Base-by-base conservation (phyloP, 2,113 vertebrate genomes). In the Megaceryle maxima region DNA sequence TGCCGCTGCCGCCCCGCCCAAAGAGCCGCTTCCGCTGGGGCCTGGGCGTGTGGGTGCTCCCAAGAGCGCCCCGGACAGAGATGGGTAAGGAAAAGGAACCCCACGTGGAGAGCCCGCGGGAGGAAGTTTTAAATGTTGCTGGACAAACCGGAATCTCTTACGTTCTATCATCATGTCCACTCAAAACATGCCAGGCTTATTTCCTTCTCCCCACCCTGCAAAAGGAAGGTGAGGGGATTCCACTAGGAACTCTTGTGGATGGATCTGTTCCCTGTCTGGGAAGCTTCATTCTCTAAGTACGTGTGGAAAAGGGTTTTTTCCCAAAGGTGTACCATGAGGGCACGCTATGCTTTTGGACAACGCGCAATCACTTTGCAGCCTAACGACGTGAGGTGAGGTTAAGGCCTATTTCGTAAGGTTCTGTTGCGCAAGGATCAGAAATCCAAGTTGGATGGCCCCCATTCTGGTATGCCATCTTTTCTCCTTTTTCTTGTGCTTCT, bases 131-230 rank as follows among this genome's bases (percentile, higher is more conserved):
- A 4, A 6, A 0, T 0, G 33, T 6, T 4, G 43, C 28, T 0
- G 28, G 1, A 1, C 1, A 5, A 10, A 2, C 1, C 4, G 1
- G 2, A 3, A 1, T 0, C 18, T 3, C 24, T 3, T 10, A 3
- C 0, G 19, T 14, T 26, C 10, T 29, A 6, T 11, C 43, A 8
- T 4, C 68, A 0, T 5, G 11, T 14, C 67, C 62, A 0, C 60
- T 9, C 21, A 13, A 50, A 50, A 9, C 3, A 19, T 1, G 10
- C 26, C 22, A 2, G 28, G 26, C 11, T 11, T 9, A 4, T 44
- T 46, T 26, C 62, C 24, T 15, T 18, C 3, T 26, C 57, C 31
- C 9, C 1, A 3, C 7, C 22, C 19, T 9, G 5, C 33, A 1
- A 9, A 28, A 19, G 39, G 11, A 16, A 63, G 39, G 43, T 33